Conservation (phyloP, 2,888 invertebrate species). For the Linnaemya tessellans region DNA sequence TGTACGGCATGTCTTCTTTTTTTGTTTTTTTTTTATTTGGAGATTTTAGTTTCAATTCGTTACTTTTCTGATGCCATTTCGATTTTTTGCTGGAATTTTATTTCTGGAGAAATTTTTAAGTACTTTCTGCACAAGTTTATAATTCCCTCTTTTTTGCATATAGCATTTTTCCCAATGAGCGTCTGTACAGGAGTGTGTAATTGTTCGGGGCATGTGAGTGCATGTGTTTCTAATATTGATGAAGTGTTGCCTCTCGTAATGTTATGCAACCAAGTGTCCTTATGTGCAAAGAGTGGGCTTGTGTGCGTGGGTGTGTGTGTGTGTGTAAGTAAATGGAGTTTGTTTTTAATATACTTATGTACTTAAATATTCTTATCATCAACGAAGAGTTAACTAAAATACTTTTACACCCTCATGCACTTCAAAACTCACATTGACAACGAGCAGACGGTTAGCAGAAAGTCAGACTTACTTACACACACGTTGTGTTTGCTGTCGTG, state of each 20-base stretch:
- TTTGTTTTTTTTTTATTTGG: slow-evolving; percentile 32
- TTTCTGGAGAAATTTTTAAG: slow-evolving; percentile 64
- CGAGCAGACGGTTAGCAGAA: background rate
- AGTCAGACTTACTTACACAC: background rate
- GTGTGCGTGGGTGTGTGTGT: background rate
- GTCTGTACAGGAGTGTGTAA: slow-evolving; percentile 37
- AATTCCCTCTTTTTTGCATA: slow-evolving; percentile 43
- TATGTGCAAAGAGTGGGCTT: background rate
- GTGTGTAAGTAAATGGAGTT: slow-evolving; percentile 60
- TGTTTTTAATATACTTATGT: slow-evolving; percentile 70
- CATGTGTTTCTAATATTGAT: slow-evolving; percentile 61
- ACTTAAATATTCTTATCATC: slow-evolving; percentile 71
- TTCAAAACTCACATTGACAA: slow-evolving; percentile 23
- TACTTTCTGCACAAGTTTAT: slow-evolving; percentile 60
- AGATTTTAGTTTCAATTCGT: slow-evolving; percentile 48
- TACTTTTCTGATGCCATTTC: slow-evolving; percentile 32
- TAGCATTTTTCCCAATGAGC: background rate
- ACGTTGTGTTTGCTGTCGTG: slow-evolving; percentile 15
- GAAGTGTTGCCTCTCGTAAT: slow-evolving; percentile 41
- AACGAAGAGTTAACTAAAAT: slow-evolving; percentile 67
- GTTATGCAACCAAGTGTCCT: slow-evolving; percentile 35
- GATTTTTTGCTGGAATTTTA: slow-evolving; percentile 25
- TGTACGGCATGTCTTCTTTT: slow-evolving; percentile 17
- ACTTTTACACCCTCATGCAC: slow-evolving; percentile 65
- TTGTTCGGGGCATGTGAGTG: slow-evolving; percentile 5